Conservation (phyloP, 1,140 invertebrate species). For the Trinorchestia longiramus region DNA sequence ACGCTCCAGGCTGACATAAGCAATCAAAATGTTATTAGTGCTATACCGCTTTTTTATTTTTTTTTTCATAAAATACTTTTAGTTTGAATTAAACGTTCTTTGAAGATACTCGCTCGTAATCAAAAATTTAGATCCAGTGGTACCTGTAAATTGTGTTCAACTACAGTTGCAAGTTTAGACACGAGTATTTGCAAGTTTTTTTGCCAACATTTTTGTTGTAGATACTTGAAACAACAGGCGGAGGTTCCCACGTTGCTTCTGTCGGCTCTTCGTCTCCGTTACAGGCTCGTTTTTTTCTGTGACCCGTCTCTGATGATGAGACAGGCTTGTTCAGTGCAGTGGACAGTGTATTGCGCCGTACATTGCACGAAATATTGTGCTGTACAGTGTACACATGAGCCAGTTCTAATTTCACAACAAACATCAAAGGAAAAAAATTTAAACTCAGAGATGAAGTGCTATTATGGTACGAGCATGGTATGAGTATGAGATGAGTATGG, state of each 20-base stretch:
- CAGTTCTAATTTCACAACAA: not conserved
- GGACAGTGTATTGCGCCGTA: not conserved
- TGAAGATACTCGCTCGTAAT: not conserved
- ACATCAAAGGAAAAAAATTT: not conserved
- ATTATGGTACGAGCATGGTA: not conserved
- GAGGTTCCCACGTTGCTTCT: not conserved
- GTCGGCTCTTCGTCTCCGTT: not conserved
- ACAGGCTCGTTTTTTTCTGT: not conserved
- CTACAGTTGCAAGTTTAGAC: not conserved
- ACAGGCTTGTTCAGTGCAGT: not conserved
- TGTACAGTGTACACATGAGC: too few relatives aligned
- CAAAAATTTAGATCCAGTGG: not conserved
- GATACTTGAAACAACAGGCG: not conserved
- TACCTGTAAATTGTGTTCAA: not conserved
- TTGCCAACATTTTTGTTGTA: not conserved
- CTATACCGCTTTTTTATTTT: not conserved
- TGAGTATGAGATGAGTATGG: not conserved
- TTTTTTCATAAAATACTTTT: not conserved
- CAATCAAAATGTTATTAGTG: not conserved
- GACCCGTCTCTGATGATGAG: not conserved
- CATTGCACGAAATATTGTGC: too few relatives aligned
- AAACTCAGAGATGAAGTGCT: not conserved
- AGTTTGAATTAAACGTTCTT: not conserved
- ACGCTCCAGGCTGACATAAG: not conserved
- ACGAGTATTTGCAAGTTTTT: not conserved